phyloP scores from a whole-genome alignment of 1,140 invertebrate genomes.

The Scaptomyza hsui region DNA sequence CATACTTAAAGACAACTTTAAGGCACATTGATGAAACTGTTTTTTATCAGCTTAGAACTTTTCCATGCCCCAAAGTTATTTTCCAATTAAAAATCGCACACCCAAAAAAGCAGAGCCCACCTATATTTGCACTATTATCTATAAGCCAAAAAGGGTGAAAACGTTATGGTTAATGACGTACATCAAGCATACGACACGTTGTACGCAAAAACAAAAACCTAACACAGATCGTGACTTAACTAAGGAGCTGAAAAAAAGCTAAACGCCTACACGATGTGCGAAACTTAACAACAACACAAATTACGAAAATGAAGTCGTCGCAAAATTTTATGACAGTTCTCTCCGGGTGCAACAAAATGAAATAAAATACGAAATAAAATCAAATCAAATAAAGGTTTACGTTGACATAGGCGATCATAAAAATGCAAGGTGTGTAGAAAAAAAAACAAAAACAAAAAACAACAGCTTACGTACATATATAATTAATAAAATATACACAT shows the following conservation, averaged over 20 bases:
- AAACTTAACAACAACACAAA: conserved; percentile 22
- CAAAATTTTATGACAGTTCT: conserved; percentile 63
- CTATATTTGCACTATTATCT: conserved; percentile 55
- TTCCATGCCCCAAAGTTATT: conserved; percentile 39
- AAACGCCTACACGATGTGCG: conserved; percentile 24
- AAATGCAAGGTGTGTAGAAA: conserved; percentile 79
- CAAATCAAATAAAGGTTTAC: conserved; percentile 74
- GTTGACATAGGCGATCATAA: conserved; percentile 53
- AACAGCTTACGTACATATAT: conserved; percentile 66
- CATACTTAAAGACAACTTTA: background rate
- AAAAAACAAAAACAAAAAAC: conserved; percentile 30
- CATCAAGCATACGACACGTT: conserved; percentile 47
- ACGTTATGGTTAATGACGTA: conserved; percentile 65
- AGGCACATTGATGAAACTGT: background rate
- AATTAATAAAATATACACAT: conserved; percentile 81
- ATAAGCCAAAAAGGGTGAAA: conserved; percentile 15
- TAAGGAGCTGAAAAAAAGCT: conserved; percentile 46
- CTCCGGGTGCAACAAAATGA: conserved; percentile 49
- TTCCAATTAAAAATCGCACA: conserved; percentile 47
- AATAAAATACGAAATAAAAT: conserved; percentile 63
- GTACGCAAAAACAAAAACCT: conserved; percentile 41
- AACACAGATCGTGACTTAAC: conserved; percentile 68
- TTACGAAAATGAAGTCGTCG: conserved; percentile 51
- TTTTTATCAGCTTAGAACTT: conserved; percentile 26
- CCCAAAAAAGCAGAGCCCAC: conserved; percentile 30